Percentiles rank a stretch among this genome's conserved stretches.
Conservation (phyloP, 2,113 vertebrate genomes). For the Periophthalmodon schlosseri region DNA sequence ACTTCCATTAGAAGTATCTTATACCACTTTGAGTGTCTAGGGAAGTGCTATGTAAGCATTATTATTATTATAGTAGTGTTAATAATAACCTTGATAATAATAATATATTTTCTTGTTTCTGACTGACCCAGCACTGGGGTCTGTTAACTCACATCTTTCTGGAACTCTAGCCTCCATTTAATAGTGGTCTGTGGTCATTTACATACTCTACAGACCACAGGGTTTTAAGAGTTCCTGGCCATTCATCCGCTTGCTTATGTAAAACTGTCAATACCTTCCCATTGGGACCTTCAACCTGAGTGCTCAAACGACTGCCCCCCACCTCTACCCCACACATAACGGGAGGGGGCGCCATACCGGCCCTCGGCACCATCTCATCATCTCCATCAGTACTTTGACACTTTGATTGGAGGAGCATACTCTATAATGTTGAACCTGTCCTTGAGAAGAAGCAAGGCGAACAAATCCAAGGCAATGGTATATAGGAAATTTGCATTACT, state of each 20-base stretch:
- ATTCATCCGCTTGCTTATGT: constrained; percentile 41
- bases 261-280: constrained; percentile 28
- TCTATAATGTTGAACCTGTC: constrained; percentile 25
- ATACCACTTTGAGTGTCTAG: too few relatives aligned
- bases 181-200: constrained; percentile 39
- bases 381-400: constrained; percentile 37
- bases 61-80: too few relatives aligned
- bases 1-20: too few relatives aligned
- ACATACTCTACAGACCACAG: constrained; percentile 5
- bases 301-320: neutral
- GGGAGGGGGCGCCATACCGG: constrained; percentile 1
- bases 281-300: constrained; percentile 21
- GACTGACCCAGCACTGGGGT: constrained; percentile 8
- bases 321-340: neutral
- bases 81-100: too few relatives aligned
- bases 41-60: too few relatives aligned
- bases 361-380: constrained; percentile 14
- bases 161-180: constrained; percentile 24
- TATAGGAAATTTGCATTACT: constrained; percentile 1
- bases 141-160: neutral
- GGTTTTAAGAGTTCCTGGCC: constrained; percentile 32
- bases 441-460: constrained; percentile 26
- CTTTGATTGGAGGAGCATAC: constrained; percentile 28
- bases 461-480: neutral
- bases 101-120: neutral